phyloP scores from a whole-genome alignment of 1,140 invertebrate genomes.

The Notospermus geniculatus region DNA sequence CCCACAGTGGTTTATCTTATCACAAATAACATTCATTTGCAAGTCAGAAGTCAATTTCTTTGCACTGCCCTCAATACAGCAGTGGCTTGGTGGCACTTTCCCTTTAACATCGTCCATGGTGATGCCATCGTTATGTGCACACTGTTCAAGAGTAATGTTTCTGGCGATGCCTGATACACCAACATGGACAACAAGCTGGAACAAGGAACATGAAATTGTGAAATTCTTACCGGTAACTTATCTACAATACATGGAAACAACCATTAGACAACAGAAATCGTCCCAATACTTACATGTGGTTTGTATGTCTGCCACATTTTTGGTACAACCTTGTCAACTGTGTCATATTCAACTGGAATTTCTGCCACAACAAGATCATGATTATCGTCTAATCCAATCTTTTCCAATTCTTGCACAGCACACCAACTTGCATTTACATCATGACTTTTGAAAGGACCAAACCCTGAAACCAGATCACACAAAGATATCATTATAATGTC shows the following conservation, averaged over 20 bases:
- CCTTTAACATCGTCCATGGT: slow-evolving; percentile 48
- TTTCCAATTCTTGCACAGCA: slow-evolving; percentile 65
- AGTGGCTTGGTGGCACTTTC: slow-evolving; percentile 30
- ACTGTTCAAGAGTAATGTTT: slow-evolving; percentile 56
- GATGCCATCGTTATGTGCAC: slow-evolving; percentile 57
- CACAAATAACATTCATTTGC: slow-evolving; percentile 53
- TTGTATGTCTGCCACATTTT: slow-evolving; percentile 44
- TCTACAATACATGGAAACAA: too few relatives aligned
- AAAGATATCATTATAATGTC: too few relatives aligned
- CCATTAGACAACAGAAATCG: too few relatives aligned
- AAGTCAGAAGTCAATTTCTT: slow-evolving; percentile 46
- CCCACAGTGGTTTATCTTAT: slow-evolving; percentile 45
- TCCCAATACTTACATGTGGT: slow-evolving; percentile 37
- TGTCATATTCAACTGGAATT: slow-evolving; percentile 47
- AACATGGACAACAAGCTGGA: slow-evolving; percentile 58
- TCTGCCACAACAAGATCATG: slow-evolving; percentile 38
- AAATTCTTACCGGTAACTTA: too few relatives aligned
- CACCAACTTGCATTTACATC: slow-evolving; percentile 76
- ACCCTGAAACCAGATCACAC: slow-evolving; percentile 65
- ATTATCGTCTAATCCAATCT: slow-evolving; percentile 42
- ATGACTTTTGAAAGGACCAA: slow-evolving; percentile 71
- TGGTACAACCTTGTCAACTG: slow-evolving; percentile 41
- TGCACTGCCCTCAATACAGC: slow-evolving; percentile 46
- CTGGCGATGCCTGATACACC: slow-evolving; percentile 59
- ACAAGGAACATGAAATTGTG: slow-evolving; percentile 6